Evolutionary conservation across 2,888 invertebrate genomes (phyloP), one percentile per base, ranked within the genome.

Genomic region (Koerneria pararmatus): DNA sequence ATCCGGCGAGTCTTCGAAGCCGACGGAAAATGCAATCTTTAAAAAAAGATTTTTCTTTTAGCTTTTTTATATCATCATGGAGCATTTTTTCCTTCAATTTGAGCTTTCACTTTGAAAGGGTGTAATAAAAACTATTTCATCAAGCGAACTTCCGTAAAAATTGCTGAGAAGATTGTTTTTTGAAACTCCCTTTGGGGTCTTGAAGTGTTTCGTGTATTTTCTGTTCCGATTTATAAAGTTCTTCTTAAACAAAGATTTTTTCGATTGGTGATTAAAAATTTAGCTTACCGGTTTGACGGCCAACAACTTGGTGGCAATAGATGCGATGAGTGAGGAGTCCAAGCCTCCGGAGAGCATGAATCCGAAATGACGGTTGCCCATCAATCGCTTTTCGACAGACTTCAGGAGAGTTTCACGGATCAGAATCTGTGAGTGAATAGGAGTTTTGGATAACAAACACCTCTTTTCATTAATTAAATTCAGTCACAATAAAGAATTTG

Each of bases 291-390:
- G 64, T 19, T 37, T 64, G 53, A 76, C 67, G 32, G 49, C 59
- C 29, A 78, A 67, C 60, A 69, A 74, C 46, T 71, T 69, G 29
- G 78, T 74, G 8, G 80, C 80, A 58, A 81, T 81, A 8, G 81
- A 74, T 3, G 82, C 82, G 59, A 82, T 77, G 34, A 82, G 66
- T 1, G 75, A 75, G 3, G 75, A 75, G 60, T 77, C 77, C 5
- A 77, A 68, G 29, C 77, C 77, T 29, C 66, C 61, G 24, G 80
- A 82, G 5, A 82, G 72, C 82, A 82, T 82, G 68, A 82, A 82
- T 8, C 82, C 82, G 66, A 82, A 82, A 24, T 75, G 75, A 22
- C 82, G 70, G 69, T 82, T 79, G 61, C 82, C 82, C 82, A 82
- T 82, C 8, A 82, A 70, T 2, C 82, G 64, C 62, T 82, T 82